Conservation (phyloP, 2,888 invertebrate genomes). For the Eudasyphora cyanicolor region DNA sequence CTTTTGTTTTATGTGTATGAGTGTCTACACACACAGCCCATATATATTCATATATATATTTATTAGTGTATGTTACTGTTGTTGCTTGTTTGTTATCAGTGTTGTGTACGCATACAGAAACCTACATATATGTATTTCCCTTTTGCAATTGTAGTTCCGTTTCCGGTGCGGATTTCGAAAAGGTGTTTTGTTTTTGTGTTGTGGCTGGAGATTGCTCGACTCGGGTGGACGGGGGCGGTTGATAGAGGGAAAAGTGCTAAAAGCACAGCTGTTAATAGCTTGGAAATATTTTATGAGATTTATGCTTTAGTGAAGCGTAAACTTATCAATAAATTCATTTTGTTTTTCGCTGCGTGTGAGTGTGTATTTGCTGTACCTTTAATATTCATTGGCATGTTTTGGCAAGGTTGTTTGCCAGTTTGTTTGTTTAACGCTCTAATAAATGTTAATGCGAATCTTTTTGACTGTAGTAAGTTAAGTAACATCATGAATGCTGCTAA, state of each 20-base stretch:
- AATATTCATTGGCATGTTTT: not conserved
- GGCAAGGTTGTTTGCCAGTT: not conserved
- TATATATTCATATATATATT: constrained; percentile 8
- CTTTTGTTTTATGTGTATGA: constrained; percentile 48
- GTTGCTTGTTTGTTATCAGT: constrained; percentile 54
- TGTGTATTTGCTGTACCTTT: not conserved
- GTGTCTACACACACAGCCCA: not conserved
- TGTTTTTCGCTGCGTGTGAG: not conserved
- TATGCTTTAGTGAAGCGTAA: constrained; percentile 60
- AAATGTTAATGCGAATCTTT: not conserved
- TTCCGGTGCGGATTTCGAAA: not conserved
- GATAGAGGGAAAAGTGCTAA: constrained; percentile 13
- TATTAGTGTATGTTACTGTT: not conserved
- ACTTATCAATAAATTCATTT: constrained; percentile 63
- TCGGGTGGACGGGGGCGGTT: no score
- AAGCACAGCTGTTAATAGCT: constrained; percentile 67
- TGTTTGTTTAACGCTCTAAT: constrained; percentile 8
- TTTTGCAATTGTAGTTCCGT: constrained; percentile 24
- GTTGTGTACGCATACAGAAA: no score
- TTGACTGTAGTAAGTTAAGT: not conserved
- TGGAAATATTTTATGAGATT: constrained; percentile 66
- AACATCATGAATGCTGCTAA: not conserved
- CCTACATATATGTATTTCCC: constrained; percentile 12
- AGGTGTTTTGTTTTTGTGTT: constrained; percentile 15
- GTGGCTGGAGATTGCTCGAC: not conserved